phyloP scores from a whole-genome alignment of 2,888 invertebrate species.

The Arctia plantaginis region DNA sequence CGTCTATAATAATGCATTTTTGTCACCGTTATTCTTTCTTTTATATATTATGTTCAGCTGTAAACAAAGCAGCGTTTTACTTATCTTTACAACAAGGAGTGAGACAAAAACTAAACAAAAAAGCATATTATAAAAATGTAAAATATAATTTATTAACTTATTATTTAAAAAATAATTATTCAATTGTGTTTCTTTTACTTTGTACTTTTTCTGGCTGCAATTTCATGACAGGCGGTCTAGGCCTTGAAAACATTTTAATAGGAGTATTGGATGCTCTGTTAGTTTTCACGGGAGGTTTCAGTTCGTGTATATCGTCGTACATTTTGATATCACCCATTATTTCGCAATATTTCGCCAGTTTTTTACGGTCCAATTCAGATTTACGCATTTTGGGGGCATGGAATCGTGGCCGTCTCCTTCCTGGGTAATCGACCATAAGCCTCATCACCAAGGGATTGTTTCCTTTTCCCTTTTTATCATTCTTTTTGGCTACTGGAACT shows the following conservation, averaged over 20 bases:
- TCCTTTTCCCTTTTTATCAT: constrained; percentile 43
- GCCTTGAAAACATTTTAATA: constrained; percentile 43
- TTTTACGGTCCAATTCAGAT: constrained; percentile 58
- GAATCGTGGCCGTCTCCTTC: constrained; percentile 34
- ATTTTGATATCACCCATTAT: constrained; percentile 71
- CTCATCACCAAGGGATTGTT: constrained; percentile 67
- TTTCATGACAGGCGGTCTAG: neutral
- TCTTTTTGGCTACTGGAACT: constrained; percentile 36
- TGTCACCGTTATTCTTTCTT: too few species aligned
- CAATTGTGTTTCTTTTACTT: neutral
- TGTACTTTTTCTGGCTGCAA: neutral
- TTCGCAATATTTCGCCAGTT: constrained; percentile 70
- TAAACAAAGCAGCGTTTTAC: neutral
- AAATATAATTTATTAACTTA: constrained; percentile 5
- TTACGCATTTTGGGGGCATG: constrained; percentile 12
- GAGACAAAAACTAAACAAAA: neutral
- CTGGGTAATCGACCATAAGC: constrained; percentile 61
- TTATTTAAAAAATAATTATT: constrained; percentile 1
- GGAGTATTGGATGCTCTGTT: constrained; percentile 76
- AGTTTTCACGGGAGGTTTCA: constrained; percentile 61
- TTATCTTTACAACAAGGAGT: neutral
- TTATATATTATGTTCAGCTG: neutral
- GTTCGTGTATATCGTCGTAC: constrained; percentile 67
- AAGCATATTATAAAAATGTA: neutral
- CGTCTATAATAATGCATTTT: too few species aligned